Base-by-base conservation (phyloP, 2,113 vertebrate genomes). In the Phrynosoma platyrhinos region DNA sequence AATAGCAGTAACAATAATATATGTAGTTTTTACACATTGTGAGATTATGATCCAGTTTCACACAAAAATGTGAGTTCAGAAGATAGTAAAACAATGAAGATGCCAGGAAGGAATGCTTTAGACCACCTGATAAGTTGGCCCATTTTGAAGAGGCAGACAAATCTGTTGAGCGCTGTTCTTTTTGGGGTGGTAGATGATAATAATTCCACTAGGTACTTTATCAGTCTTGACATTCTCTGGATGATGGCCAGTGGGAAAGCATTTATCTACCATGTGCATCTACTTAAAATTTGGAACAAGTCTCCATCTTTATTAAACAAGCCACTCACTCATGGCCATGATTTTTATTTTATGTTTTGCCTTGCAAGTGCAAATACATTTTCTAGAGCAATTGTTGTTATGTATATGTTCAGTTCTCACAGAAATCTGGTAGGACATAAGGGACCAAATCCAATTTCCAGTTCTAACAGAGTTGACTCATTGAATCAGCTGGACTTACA, bases 251-350 rank as follows among this genome's bases (percentile, higher is more conserved):
- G 88, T 81, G 79, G 77, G 53, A 84, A 94, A 89, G 1, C 21
- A 89, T 94, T 94, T 93, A 90, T 93, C 91, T 87, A 87, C 84
- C 91, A 93, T 77, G 79, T 94, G 92, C 87, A 93, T 94, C 89
- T 92, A 85, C 88, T 93, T 95, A 95, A 92, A 93, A 91, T 76
- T 83, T 96, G 91, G 92, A 94, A 93, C 47, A 91, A 92, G 87
- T 90, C 62, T 92, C 91, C 75, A 90, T 92, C 93, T 95, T 95
- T 95, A 88, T 93, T 92, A 91, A 92, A 91, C 58, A 87, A 87
- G 75, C 79, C 82, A 89, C 42, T 93, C 88, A 89, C 9, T 93
- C 47, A 42, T 12, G 13, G 88, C 32, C 78, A 89, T 91, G 68
- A 64, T 84, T 93, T 88, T 77, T 87, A 53, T 80, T 71, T 79